Percentiles rank a stretch among this genome's conserved stretches.
phyloP scores from a whole-genome alignment of 2,797 vertebrate genomes.

The Heteromormyrus szaboi region DNA sequence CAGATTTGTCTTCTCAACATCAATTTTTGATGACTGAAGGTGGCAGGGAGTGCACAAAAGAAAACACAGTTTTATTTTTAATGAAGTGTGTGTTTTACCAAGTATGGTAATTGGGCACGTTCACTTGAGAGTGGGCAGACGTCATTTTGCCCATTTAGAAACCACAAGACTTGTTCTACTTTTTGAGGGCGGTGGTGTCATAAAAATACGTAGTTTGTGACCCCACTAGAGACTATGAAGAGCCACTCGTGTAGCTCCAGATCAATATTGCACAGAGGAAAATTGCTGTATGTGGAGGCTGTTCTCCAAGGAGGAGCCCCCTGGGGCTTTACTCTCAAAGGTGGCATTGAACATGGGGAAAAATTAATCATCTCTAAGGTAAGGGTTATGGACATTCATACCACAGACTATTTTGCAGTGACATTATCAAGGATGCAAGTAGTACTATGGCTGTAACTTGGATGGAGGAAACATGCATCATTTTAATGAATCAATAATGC shows the following conservation, averaged over 20 bases:
- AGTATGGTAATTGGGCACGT: constrained; percentile 36
- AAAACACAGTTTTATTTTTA: constrained; percentile 13
- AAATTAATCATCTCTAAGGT: constrained; percentile 95
- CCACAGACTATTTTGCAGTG: neutral
- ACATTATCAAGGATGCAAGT: neutral
- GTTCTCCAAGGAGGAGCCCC: constrained; percentile 82
- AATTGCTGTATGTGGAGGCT: constrained; percentile 72
- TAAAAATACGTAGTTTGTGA: neutral
- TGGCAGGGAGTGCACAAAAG: neutral
- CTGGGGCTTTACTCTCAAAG: constrained; percentile 92
- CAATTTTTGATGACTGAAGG: neutral
- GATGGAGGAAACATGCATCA: neutral
- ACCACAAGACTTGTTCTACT: constrained; percentile 1
- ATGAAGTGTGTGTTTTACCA: constrained; percentile 24
- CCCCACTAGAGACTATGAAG: constrained; percentile 32
- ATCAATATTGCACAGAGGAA: constrained; percentile 43
- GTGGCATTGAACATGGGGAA: constrained; percentile 80
- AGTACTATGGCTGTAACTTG: neutral
- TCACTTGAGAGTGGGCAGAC: constrained; percentile 17
- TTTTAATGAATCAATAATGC: neutral
- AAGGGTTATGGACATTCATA: constrained; percentile 28
- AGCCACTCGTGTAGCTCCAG: constrained; percentile 32
- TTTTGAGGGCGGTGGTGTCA: neutral
- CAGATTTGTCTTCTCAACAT: constrained; percentile 8
- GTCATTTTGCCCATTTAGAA: constrained; percentile 20